Evolutionary conservation across 1,140 invertebrate genomes (phyloP), one percentile per base, ranked within the genome.

Genomic region (Parapsyche elsis): DNA sequence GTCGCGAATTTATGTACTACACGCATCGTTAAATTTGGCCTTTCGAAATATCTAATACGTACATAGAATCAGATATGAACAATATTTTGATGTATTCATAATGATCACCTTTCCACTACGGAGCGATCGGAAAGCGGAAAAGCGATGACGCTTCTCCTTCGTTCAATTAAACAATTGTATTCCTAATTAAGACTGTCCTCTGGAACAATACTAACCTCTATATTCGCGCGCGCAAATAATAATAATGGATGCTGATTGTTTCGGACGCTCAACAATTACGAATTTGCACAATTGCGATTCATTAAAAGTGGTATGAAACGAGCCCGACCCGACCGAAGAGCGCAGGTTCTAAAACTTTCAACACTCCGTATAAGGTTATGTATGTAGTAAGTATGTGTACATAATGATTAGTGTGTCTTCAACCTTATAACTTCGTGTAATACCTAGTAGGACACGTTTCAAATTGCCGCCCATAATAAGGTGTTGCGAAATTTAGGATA

Each of bases 181-280:
- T 73, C 71, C 71, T 46, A 73, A 73, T 73, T 73, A 73, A 73
- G 71, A 73, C 14, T 12, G 71, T 16, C 24, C 38, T 49, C 45
- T 46, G n/a, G 45, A 38, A 73, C 38, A 73, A 46, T 49, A 46
- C 45, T 46, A 23, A 9, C 44, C 10, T 46, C 44, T 73, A 46
- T 73, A 73, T 73, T 5, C 45, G 71, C 45, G 71, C 16, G 71
- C 71, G 16, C 30, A 7, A 38, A 38, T 38, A 38, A 38, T 16
- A 67, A 67, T 73, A 46, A 73, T 73, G 38, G 71, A 49, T 73
- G 38, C 71, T 73, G 71, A 73, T 73, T 73, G 71, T 45, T 73
- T 21, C 71, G 24, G 64, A 19, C 71, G 71, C 44, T 38, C 10
- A 71, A 71, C 67, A 71, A 71, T 71, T 71, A 19, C 71, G 71